Percentiles rank a stretch among this genome's conserved stretches.
Evolutionary conservation across 2,113 vertebrate genomes (phyloP).

Genomic region (Mus spicilegus): DNA sequence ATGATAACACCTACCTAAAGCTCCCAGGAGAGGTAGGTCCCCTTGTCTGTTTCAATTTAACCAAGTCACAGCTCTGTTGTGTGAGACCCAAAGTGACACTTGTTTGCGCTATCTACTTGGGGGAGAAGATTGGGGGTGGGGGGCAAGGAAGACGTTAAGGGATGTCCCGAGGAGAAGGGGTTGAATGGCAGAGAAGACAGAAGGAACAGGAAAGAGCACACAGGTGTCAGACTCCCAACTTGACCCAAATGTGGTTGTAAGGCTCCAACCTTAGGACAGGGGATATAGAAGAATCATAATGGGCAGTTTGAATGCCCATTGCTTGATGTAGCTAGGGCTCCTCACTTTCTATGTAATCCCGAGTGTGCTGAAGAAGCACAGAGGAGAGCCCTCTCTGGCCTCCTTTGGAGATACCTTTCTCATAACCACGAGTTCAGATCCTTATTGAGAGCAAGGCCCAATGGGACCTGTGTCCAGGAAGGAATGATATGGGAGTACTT

Average conservation of each 20-base stretch:
- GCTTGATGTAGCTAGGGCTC: background rate
- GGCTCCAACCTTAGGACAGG: background rate
- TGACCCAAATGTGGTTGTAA: background rate
- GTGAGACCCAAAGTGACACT: background rate
- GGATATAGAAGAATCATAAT: background rate
- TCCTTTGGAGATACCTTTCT: background rate
- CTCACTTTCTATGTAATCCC: background rate
- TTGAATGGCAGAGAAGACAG: conserved; percentile 9
- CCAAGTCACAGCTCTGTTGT: background rate
- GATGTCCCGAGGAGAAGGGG: background rate
- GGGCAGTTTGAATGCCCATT: background rate
- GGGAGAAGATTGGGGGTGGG: background rate
- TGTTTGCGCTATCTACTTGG: background rate
- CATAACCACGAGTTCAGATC: background rate
- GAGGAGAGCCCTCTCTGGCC: background rate
- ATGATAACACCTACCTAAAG: background rate
- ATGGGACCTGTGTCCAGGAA: background rate
- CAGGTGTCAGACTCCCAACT: background rate
- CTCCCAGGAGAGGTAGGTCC: background rate
- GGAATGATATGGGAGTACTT: background rate
- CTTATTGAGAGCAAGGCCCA: background rate
- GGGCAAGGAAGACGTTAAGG: background rate
- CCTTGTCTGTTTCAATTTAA: background rate
- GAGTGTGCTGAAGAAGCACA: background rate
- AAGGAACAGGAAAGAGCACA: background rate